A percentile compares a stretch with the other conserved stretches of the same genome.
These are phyloP conservation scores for Amblyopsis hoosieri DNA, from an alignment of 2,797 vertebrate genomes.

Conservation along the genomic window DNA sequence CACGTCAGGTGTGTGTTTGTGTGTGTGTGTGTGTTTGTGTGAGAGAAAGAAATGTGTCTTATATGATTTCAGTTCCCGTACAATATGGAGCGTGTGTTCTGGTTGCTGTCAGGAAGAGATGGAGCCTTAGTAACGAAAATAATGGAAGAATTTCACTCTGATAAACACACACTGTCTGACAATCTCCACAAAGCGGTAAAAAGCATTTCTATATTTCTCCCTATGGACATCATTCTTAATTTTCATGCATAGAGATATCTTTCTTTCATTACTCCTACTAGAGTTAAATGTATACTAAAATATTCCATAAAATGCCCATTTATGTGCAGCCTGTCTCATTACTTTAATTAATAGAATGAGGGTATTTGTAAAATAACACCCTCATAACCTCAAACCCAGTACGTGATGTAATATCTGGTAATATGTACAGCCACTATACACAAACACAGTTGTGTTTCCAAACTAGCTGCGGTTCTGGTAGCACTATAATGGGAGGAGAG, in stretches of 20 bases:
- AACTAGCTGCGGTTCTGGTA: no score
- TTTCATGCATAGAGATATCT: not conserved
- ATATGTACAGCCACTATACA: no score
- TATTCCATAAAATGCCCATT: no score
- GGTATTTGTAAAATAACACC: no score
- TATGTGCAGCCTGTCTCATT: no score
- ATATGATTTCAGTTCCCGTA: constrained; percentile 85
- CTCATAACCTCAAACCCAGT: no score
- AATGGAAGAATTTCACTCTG: constrained; percentile 87
- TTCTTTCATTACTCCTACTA: no score
- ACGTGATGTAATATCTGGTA: no score
- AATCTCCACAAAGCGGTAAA: constrained; percentile 74
- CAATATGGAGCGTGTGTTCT: constrained; percentile 93
- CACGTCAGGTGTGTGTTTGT: not conserved
- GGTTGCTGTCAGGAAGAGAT: constrained; percentile 82
- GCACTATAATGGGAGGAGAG: no score
- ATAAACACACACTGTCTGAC: constrained; percentile 70
- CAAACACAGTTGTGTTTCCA: no score
- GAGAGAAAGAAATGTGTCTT: constrained; percentile 3
- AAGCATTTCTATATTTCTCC: not conserved
- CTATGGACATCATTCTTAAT: not conserved
- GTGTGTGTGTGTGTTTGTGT: not conserved
- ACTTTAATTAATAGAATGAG: no score
- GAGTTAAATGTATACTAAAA: no score
- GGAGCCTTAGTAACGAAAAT: constrained; percentile 71